These are phyloP conservation scores for Carcharodon carcharias DNA, from an alignment of 2,797 vertebrate species.

Conservation along the genomic window DNA sequence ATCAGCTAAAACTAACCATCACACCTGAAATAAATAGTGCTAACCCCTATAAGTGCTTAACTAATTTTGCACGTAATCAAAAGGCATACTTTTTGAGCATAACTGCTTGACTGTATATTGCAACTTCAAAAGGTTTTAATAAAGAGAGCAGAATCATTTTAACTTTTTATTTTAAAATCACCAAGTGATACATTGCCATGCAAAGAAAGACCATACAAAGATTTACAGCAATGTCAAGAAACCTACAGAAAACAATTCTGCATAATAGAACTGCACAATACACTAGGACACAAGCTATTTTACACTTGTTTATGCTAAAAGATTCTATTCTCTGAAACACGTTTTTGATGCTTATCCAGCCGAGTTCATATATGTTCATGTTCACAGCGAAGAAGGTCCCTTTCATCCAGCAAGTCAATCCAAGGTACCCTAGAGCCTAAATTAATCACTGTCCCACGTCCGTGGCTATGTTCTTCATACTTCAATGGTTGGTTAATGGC, in stretches of 20 bases:
- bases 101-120: background rate
- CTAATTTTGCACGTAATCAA: background rate
- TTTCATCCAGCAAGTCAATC: background rate
- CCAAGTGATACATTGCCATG: background rate
- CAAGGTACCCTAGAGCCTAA: background rate
- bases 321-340: background rate
- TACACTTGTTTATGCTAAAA: background rate
- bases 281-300: background rate
- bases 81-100: background rate
- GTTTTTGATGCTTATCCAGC: background rate
- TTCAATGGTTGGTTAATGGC: background rate
- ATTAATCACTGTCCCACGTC: background rate
- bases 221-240: constrained; percentile 1
- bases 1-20: background rate
- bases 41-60: background rate
- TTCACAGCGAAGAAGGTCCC: constrained; percentile 22
- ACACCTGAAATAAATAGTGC: background rate
- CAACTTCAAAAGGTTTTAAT: constrained; percentile 7
- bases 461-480: background rate
- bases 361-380: background rate
- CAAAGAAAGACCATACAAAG: background rate
- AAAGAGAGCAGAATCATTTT: constrained; percentile 7
- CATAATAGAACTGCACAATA: background rate
- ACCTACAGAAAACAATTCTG: background rate
- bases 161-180: constrained; percentile 12